Conservation (phyloP, 2,888 invertebrate genomes). For the Luperina testacea region DNA sequence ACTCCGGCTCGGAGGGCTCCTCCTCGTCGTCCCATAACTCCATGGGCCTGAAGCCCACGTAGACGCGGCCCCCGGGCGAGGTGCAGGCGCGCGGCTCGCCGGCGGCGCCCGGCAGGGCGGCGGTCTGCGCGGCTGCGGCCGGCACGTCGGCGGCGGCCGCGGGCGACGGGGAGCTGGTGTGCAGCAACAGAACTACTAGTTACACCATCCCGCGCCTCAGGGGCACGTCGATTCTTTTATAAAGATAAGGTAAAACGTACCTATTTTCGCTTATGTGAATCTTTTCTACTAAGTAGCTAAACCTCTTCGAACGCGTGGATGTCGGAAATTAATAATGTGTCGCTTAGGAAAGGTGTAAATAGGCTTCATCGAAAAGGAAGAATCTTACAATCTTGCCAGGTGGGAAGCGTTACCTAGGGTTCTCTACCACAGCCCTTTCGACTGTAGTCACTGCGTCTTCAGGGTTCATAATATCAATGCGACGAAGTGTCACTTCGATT, state of each 20-base stretch:
- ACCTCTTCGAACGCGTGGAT: background rate
- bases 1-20: constrained; percentile 21
- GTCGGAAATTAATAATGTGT: no score
- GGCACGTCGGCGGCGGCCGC: background rate
- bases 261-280: background rate
- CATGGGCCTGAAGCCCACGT: background rate
- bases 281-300: background rate
- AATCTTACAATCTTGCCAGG: no score
- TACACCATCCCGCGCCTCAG: background rate
- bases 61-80: background rate
- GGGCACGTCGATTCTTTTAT: background rate
- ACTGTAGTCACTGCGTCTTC: no score
- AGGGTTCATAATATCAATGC: no score
- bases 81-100: background rate
- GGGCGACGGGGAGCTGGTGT: constrained; percentile 18
- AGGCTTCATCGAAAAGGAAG: no score
- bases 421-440: no score
- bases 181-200: constrained; percentile 19
- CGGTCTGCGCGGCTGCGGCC: background rate
- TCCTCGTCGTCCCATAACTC: constrained; percentile 31
- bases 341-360: no score
- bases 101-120: no score
- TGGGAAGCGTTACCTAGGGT: no score
- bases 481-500: no score
- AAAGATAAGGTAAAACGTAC: background rate